Base-by-base conservation (phyloP, 2,888 invertebrate genomes). In the Merodon equestris region DNA sequence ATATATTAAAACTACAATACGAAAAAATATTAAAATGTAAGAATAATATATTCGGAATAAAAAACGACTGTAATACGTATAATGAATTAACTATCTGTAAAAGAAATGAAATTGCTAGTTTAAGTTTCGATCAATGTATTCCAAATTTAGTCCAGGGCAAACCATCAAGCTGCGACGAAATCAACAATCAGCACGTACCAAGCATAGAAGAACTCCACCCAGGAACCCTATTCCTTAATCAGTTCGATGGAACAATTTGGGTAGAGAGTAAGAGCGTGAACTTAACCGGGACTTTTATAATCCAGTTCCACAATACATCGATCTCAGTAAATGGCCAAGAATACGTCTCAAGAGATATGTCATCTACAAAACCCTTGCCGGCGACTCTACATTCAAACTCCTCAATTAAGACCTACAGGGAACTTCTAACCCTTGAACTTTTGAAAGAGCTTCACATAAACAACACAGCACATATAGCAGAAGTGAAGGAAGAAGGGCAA, bases 371-470 rank as follows among this genome's bases (percentile, higher is more conserved):
- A n/a, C n/a, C n/a, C n/a, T n/a, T n/a, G n/a, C n/a, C n/a, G n/a
- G n/a, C n/a, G n/a, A n/a, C 47, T n/a, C 5, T 66, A 3, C 54
- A 66, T 3, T 12, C 58, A n/a, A 9, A n/a, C n/a, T n/a, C 17
- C 1, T 27, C 51, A 40, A 51, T 2, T 3, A 14, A 13, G 3
- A 53, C 17, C 1, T 53, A 45, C 2, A 40, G 56, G 47, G 66
- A 66, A 13, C 56, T 66, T n/a, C 34, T 57, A 1, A 50, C 66
- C 13, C 13, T 66, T 4, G 57, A 67, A 57, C 10, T 18, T 4
- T 15, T 57, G 1, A 67, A 36, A 7, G 67, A 67, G 18, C 13
- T 57, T 1, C 67, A 57, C 2, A 4, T 51, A n/a, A 57, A 57
- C 13, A 67, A 67, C 42, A 66, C 48, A 5, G 1, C 13, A 0